These are phyloP conservation scores for Hoplostethus atlanticus DNA, from an alignment of 2,797 vertebrate species.

Conservation along the genomic window DNA sequence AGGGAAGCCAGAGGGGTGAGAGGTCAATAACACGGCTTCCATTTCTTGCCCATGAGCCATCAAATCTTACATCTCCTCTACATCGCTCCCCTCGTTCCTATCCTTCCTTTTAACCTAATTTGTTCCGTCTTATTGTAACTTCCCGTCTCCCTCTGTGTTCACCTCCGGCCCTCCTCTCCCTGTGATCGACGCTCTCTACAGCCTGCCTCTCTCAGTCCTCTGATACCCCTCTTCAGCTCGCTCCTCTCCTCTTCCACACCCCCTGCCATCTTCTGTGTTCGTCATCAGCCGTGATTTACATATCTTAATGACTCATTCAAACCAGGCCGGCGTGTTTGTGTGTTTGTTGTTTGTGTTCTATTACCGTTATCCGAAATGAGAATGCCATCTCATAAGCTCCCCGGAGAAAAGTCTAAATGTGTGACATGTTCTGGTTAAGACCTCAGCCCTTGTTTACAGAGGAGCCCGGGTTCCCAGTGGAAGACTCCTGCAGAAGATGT, in stretches of 20 bases:
- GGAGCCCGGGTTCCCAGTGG: constrained; percentile 43
- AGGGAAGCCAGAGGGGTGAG: constrained; percentile 68
- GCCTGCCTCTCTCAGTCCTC: constrained; percentile 39
- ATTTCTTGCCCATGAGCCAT: constrained; percentile 65
- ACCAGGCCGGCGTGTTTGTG: constrained; percentile 50
- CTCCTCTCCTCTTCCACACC: constrained; percentile 38
- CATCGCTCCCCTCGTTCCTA: constrained; percentile 48
- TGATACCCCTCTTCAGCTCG: constrained; percentile 44
- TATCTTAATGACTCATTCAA: constrained; percentile 74
- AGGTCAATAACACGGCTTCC: constrained; percentile 73
- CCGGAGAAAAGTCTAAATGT: constrained; percentile 54
- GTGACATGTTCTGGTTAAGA: constrained; percentile 68
- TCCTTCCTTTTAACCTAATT: constrained; percentile 65
- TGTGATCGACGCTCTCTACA: constrained; percentile 39
- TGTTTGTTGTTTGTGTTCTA: constrained; percentile 64
- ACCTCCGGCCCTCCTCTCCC: constrained; percentile 33
- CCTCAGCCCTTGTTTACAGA: constrained; percentile 68
- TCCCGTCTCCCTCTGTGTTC: constrained; percentile 22
- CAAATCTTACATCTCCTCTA: constrained; percentile 48
- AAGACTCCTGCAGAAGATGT: constrained; percentile 38
- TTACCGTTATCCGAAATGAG: constrained; percentile 43
- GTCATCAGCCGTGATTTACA: constrained; percentile 73
- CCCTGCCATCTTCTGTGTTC: constrained; percentile 53
- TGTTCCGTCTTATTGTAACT: constrained; percentile 48
- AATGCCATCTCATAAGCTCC: constrained; percentile 49